phyloP scores from a whole-genome alignment of 2,797 vertebrate genomes.

The Pantherophis alleghaniensis region DNA sequence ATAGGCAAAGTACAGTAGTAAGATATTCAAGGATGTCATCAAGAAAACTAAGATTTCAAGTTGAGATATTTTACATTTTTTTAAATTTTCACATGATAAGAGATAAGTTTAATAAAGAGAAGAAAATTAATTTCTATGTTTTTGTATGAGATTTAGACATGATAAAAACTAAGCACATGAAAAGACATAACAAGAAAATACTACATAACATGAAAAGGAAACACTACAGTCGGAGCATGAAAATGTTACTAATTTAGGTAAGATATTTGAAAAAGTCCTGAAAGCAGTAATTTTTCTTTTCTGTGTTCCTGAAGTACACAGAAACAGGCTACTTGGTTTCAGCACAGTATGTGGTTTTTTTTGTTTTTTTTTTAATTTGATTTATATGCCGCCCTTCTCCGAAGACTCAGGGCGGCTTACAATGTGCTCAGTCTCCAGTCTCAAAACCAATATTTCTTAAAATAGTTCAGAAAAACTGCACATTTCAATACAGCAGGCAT shows the following conservation, averaged over 20 bases:
- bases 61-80: neutral
- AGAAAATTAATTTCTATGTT: neutral
- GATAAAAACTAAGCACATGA: neutral
- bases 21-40: constrained; percentile 30
- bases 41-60: neutral
- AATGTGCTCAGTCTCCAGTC: neutral
- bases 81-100: neutral
- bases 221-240: neutral
- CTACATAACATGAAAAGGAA: neutral
- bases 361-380: too few relatives aligned
- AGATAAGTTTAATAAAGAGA: neutral
- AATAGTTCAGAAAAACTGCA: neutral
- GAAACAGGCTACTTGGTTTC: neutral
- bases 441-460: constrained; percentile 9
- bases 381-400: too few relatives aligned
- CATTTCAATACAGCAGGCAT: neutral
- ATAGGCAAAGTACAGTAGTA: constrained; percentile 55
- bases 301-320: constrained; percentile 5
- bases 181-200: neutral
- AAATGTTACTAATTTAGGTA: neutral
- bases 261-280: neutral
- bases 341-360: neutral
- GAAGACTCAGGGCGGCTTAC: too few relatives aligned
- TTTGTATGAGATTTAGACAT: neutral
- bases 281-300: neutral